These are phyloP conservation scores for Carassius auratus DNA, from an alignment of 2,113 vertebrate genomes.

Conservation along the genomic window DNA sequence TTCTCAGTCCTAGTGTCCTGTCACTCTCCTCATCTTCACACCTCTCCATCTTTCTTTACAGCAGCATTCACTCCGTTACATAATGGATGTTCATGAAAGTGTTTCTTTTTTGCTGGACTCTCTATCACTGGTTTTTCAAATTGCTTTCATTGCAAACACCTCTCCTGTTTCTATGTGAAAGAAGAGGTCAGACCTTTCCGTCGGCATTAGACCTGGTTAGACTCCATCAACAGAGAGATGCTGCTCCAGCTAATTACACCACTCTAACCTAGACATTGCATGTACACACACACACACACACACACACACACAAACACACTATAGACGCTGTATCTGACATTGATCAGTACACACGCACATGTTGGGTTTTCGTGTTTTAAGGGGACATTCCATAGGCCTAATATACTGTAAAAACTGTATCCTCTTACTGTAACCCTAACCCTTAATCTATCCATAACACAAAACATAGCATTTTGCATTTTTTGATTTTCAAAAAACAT, in stretches of 20 bases:
- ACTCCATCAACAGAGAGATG: no score
- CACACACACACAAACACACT: neutral
- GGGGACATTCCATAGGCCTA: no score
- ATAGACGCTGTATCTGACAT: no score
- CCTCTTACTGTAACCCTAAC: neutral
- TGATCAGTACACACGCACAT: neutral
- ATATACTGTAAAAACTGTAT: neutral
- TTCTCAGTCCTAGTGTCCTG: neutral
- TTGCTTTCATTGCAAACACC: constrained; percentile 30
- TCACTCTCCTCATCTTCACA: neutral
- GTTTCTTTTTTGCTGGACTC: constrained; percentile 52
- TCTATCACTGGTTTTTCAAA: constrained; percentile 63
- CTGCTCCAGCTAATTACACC: constrained; percentile 54
- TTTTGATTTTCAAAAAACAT: no score
- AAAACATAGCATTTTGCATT: neutral
- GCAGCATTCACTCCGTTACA: constrained; percentile 43
- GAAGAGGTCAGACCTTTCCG: constrained; percentile 39
- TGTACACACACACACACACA: neutral
- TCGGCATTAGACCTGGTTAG: constrained; percentile 55
- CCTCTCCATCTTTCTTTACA: constrained; percentile 50
- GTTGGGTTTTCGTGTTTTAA: no score
- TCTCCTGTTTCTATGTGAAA: constrained; percentile 12
- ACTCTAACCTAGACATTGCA: neutral
- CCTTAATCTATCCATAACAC: neutral
- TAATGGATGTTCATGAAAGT: constrained; percentile 67